Base-by-base conservation (phyloP, 2,797 vertebrate species). In the Acridotheres tristis region DNA sequence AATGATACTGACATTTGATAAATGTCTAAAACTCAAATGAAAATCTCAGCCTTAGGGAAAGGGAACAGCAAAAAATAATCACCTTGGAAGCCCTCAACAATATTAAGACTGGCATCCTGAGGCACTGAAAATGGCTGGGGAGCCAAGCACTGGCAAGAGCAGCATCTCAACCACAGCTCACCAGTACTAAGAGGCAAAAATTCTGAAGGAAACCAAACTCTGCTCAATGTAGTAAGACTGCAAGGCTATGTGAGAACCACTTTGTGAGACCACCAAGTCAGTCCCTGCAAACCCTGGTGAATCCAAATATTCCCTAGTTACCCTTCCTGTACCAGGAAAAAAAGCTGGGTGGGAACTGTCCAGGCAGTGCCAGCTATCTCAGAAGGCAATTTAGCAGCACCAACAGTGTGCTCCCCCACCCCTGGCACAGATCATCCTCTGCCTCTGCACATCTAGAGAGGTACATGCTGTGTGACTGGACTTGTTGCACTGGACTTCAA, bases 1-100 rank as follows among this genome's bases (percentile, higher is more conserved):
- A 83, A 89, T 63, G n/a, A 85, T 78, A 66, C 18, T 83, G 81
- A 80, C 75, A 45, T 65, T 40, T 71, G 78, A 62, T 87, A 97
- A 83, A 88, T 77, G 65, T 68, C 62, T 88, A 72, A 94, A 89
- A 67, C 36, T 62, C 51, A 62, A 65, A 5, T 55, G 54, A 85
- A 93, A 94, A 95, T 84, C 61, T 78, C 66, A 67, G 58, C 85
- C 75, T 72, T 82, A 79, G 71, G 61, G 67, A 90, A 90, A 61
- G 4, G 17, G 34, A 83, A 36, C 7, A 68, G 53, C 34, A 79
- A 89, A 61, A 85, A 84, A 73, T 32, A 47, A 58, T 72, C 50
- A 68, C 50, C 78, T 63, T 87, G 88, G 74, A 86, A 93, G 38
- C 29, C 65, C 85, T 92, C 72, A 65, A 34, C 66, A 73, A n/a